Percentiles rank a stretch among this genome's conserved stretches.
Conservation (phyloP, 2,888 invertebrate genomes). For the Drosophila quinaria region DNA sequence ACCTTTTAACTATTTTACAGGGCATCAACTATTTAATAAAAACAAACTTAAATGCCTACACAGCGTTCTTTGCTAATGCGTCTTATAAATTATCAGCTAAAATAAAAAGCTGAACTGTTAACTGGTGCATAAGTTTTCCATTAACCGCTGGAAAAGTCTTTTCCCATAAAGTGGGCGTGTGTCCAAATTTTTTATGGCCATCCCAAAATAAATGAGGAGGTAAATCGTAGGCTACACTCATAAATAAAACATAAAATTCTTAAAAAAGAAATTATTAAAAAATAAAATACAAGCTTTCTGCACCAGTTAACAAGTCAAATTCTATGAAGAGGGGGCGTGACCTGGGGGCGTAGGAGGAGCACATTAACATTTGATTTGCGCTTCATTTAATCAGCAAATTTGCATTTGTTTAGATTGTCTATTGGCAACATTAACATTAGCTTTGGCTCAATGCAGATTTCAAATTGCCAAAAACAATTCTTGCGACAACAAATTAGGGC, state of each 20-base stretch:
- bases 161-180: constrained; percentile 52
- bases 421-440: constrained; percentile 45
- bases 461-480: constrained; percentile 69
- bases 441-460: constrained; percentile 22
- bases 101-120: constrained; percentile 33
- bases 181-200: constrained; percentile 54
- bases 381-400: constrained; percentile 67
- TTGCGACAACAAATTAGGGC: constrained; percentile 57
- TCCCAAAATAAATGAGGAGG: constrained; percentile 52
- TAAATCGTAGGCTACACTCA: constrained; percentile 27
- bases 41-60: constrained; percentile 5
- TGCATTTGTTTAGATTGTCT: constrained; percentile 62
- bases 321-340: constrained; percentile 3
- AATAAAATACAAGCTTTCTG: constrained; percentile 51
- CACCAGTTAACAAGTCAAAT: constrained; percentile 62
- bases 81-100: constrained; percentile 70
- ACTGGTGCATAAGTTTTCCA: constrained; percentile 53
- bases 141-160: constrained; percentile 35
- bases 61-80: constrained; percentile 42
- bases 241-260: constrained; percentile 61
- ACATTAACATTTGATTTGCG: constrained; percentile 63
- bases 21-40: constrained; percentile 2
- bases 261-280: constrained; percentile 25
- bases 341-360: background rate
- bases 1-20: background rate